phyloP scores from a whole-genome alignment of 2,113 vertebrate genomes.

The Dasyurus viverrinus region DNA sequence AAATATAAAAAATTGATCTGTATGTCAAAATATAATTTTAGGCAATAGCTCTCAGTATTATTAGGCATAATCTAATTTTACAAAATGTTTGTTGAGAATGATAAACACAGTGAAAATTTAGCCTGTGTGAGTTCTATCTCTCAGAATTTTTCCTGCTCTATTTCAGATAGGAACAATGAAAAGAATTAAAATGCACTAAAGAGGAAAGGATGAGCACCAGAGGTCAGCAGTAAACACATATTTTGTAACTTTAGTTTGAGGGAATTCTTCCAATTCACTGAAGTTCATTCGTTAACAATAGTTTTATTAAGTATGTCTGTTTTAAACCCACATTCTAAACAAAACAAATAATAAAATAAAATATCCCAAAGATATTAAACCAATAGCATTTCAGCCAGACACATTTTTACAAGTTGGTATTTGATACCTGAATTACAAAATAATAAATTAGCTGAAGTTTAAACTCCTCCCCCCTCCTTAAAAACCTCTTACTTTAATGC shows the following conservation, averaged over 20 bases:
- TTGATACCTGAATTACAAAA: constrained; percentile 30
- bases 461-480: constrained; percentile 1
- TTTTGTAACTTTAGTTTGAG: neutral
- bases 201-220: neutral
- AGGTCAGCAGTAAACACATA: neutral
- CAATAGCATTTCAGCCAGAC: constrained; percentile 24
- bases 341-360: neutral
- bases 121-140: neutral
- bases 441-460: constrained; percentile 22
- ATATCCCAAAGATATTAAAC: constrained; percentile 10
- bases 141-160: neutral
- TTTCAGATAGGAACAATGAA: neutral
- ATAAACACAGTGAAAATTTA: neutral
- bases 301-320: neutral
- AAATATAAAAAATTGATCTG: neutral
- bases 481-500: constrained; percentile 27
- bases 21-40: neutral
- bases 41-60: neutral
- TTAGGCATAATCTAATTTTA: neutral
- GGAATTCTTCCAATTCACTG: neutral
- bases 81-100: neutral
- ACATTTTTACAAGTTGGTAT: constrained; percentile 28
- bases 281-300: constrained; percentile 19
- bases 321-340: constrained; percentile 46
- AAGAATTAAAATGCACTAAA: neutral